Percentiles rank a stretch among this genome's conserved stretches.
Evolutionary conservation across 2,888 invertebrate genomes (phyloP).

Genomic region (Adelphocoris suturalis): DNA sequence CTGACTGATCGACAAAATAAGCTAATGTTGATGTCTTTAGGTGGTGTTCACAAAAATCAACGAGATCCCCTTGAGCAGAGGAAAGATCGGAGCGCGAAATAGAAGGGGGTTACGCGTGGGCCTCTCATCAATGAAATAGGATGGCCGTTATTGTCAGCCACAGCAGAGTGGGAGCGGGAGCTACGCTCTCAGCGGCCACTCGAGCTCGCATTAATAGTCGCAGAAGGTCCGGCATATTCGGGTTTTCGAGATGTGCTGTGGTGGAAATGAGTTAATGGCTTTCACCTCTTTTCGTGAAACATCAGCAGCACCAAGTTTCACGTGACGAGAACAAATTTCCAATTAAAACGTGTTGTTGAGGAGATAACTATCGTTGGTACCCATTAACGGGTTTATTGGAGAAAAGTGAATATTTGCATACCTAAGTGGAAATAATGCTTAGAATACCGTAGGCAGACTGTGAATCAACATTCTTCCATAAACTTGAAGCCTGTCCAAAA

Average conservation of each 20-base stretch:
- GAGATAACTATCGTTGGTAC: too few species aligned
- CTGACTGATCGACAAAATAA: not conserved
- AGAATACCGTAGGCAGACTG: too few species aligned
- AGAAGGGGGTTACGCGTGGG: not conserved
- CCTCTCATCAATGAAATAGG: slow-evolving; percentile 37
- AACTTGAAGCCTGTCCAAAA: too few species aligned
- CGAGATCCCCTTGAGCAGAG: not conserved
- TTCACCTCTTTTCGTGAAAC: not conserved
- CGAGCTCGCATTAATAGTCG: not conserved
- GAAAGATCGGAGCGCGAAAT: not conserved
- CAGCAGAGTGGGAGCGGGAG: not conserved
- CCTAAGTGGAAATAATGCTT: too few species aligned
- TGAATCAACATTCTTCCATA: too few species aligned
- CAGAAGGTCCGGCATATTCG: slow-evolving; percentile 21
- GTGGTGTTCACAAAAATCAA: not conserved
- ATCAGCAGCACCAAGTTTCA: not conserved
- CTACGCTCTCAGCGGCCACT: not conserved
- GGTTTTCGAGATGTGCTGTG: not conserved
- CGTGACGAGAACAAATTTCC: not conserved
- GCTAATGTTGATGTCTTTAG: not conserved
- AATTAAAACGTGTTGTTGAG: too few species aligned
- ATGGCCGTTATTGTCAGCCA: not conserved
- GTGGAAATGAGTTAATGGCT: not conserved
- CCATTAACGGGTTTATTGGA: too few species aligned
- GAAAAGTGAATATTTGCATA: too few species aligned